Conservation (phyloP, 2,888 invertebrate genomes). For the Cerastis rubricosa region DNA sequence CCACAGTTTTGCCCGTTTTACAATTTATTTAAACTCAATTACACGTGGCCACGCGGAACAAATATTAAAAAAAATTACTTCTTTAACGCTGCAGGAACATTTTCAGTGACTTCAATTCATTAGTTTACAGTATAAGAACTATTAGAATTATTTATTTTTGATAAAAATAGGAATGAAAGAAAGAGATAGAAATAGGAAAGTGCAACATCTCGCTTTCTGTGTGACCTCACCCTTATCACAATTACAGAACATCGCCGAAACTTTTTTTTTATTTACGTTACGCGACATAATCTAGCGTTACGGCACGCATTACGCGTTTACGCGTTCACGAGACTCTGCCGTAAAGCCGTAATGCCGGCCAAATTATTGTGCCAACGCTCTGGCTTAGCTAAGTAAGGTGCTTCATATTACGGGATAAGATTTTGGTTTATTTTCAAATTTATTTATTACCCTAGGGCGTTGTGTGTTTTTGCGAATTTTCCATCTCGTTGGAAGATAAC, state of each 20-base stretch:
- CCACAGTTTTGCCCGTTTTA: too few species aligned
- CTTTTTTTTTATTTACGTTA: constrained; percentile 68
- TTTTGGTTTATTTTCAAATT: constrained; percentile 48
- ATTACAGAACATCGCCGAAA: constrained; percentile 62
- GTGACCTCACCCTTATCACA: constrained; percentile 49
- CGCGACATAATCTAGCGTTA: constrained; percentile 59
- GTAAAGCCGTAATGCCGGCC: constrained; percentile 49
- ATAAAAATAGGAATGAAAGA: too few species aligned
- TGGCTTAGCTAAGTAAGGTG: constrained; percentile 32
- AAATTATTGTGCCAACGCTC: constrained; percentile 40
- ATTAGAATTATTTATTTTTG: too few species aligned
- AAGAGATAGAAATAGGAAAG: too few species aligned
- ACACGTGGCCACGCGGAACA: not conserved
- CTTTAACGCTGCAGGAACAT: not conserved
- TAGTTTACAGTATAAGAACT: not conserved
- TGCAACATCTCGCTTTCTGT: not conserved
- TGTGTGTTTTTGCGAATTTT: constrained; percentile 1
- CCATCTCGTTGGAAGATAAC: not conserved
- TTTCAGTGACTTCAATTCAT: not conserved
- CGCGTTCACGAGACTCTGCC: constrained; percentile 39
- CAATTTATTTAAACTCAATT: not conserved
- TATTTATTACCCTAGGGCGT: constrained; percentile 42
- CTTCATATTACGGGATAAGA: constrained; percentile 27
- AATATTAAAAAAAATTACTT: not conserved
- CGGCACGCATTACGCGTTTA: constrained; percentile 59